Conservation (phyloP, 2,888 invertebrate genomes). For the Protophormia terraenovae region DNA sequence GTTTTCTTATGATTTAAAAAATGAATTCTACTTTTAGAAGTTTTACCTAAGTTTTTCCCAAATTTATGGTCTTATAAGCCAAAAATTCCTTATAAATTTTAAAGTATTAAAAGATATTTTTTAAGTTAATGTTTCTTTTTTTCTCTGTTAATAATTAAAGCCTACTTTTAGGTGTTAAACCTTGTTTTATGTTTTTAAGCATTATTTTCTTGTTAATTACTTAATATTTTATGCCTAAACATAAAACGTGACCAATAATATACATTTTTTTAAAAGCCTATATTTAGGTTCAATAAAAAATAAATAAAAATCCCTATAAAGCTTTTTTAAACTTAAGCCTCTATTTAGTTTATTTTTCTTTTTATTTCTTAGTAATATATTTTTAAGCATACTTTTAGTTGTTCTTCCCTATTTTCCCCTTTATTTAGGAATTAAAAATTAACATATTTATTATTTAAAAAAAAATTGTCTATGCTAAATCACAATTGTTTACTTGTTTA, state of each 20-base stretch:
- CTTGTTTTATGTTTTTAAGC: background rate
- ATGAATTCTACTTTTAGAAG: no score
- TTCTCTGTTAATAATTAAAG: background rate
- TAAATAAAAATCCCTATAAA: no score
- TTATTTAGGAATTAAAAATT: background rate
- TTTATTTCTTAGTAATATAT: background rate
- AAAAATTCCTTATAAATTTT: no score
- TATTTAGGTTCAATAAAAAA: constrained; percentile 1
- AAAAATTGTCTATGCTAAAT: background rate
- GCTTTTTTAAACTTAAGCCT: background rate
- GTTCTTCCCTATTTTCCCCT: background rate
- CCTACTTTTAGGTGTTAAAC: background rate
- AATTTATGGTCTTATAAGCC: no score
- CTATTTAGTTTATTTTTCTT: no score
- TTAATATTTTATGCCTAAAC: background rate
- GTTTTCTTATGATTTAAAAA: no score
- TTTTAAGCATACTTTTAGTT: constrained; percentile 39
- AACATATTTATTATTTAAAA: constrained; percentile 23
- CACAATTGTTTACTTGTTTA: background rate
- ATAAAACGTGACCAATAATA: background rate
- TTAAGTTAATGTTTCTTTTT: no score
- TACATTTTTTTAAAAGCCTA: background rate
- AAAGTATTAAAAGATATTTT: no score
- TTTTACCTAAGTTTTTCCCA: no score
- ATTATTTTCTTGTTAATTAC: background rate